Conservation (phyloP, 2,888 invertebrate genomes). For the Apodemia duryi region DNA sequence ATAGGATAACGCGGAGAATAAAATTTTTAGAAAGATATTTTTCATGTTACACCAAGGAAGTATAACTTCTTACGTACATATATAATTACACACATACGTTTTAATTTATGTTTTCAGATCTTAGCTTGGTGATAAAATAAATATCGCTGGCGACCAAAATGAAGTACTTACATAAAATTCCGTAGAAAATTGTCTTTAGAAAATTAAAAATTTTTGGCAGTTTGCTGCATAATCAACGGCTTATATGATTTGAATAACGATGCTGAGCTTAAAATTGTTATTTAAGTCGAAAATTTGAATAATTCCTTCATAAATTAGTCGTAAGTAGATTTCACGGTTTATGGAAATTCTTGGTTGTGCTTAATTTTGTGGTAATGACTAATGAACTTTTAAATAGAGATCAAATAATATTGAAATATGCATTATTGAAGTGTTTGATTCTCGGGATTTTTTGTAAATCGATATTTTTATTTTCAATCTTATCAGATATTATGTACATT, state of each 20-base stretch:
- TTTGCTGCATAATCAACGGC: neutral
- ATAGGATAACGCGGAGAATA: no score
- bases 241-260: slow-evolving; percentile 6
- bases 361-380: neutral
- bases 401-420: neutral
- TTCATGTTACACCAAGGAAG: no score
- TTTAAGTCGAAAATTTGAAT: slow-evolving; percentile 8
- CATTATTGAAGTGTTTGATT: neutral
- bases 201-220: neutral
- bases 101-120: no score
- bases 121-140: no score
- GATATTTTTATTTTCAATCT: no score
- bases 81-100: no score
- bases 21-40: no score
- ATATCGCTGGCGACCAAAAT: no score
- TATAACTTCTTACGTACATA: no score
- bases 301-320: slow-evolving; percentile 10
- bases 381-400: neutral
- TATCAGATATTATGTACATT: no score
- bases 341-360: slow-evolving; percentile 9
- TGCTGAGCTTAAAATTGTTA: slow-evolving; percentile 5
- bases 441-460: no score
- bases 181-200: neutral
- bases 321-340: slow-evolving; percentile 9
- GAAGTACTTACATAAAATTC: no score